Evolutionary conservation across 2,888 invertebrate genomes (phyloP).

Genomic region (Sepioteuthis lessoniana): DNA sequence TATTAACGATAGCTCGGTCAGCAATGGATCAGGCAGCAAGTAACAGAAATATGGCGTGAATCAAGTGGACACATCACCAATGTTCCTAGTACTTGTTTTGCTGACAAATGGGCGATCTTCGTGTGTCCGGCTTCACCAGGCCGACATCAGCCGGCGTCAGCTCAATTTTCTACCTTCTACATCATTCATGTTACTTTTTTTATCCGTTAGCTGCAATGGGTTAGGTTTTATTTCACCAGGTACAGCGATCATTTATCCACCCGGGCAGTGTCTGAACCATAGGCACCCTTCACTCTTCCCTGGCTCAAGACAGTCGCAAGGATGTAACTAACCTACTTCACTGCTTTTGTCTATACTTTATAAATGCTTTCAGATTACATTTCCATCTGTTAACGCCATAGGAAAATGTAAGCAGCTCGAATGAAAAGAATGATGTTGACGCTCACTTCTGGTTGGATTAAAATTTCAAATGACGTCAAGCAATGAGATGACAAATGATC

Average conservation of each 20-base stretch:
- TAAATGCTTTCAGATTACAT: background rate
- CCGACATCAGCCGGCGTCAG: background rate
- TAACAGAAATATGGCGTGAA: background rate
- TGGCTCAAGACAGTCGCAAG: background rate
- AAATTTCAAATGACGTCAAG: background rate
- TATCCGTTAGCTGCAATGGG: background rate
- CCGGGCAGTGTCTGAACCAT: too few species aligned
- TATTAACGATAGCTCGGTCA: background rate
- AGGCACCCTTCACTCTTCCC: background rate
- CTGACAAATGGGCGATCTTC: constrained; percentile 1
- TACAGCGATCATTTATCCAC: background rate
- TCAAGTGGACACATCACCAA: background rate
- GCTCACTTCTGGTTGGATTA: background rate
- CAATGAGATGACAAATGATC: too few species aligned
- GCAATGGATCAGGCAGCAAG: background rate
- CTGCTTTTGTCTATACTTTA: background rate
- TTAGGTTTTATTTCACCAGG: background rate
- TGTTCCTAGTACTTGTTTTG: background rate
- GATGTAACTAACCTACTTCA: background rate
- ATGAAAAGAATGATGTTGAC: background rate
- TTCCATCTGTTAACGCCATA: background rate
- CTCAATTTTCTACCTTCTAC: background rate
- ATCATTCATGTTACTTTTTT: background rate
- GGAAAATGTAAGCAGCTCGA: background rate
- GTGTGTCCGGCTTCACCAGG: background rate